phyloP scores from a whole-genome alignment of 2,888 invertebrate species.

The Anoplius nigerrimus region DNA sequence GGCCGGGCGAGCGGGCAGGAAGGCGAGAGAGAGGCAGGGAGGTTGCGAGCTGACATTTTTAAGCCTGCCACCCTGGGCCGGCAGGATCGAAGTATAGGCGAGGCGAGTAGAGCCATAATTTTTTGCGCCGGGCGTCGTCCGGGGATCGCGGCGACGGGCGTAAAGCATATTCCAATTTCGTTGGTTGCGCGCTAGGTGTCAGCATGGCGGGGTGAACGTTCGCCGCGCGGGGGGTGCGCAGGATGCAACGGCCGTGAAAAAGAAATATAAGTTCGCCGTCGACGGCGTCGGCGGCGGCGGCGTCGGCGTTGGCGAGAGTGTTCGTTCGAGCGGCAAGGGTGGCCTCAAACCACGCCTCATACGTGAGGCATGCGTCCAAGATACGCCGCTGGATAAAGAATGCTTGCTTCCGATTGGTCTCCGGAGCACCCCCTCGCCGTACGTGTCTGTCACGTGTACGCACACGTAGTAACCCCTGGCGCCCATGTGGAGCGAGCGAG shows the following conservation, averaged over 20 bases:
- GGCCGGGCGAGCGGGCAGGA: too few species aligned
- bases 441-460: constrained; percentile 21
- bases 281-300: too few species aligned
- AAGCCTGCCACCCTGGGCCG: not conserved
- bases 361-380: constrained; percentile 68
- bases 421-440: constrained; percentile 40
- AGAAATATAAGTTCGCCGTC: not conserved
- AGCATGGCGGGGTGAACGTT: constrained; percentile 41
- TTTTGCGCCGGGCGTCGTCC: not conserved
- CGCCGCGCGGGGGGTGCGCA: constrained; percentile 32
- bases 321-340: constrained; percentile 52
- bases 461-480: constrained; percentile 20
- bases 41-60: not conserved
- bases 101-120: not conserved
- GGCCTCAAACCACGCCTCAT: constrained; percentile 70
- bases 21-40: not conserved
- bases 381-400: constrained; percentile 69
- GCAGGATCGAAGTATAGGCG: too few species aligned
- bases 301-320: too few species aligned
- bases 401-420: constrained; percentile 74
- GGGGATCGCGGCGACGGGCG: too few species aligned
- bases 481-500: constrained; percentile 9
- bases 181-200: constrained; percentile 8
- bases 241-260: constrained; percentile 50
- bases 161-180: too few species aligned